phyloP scores from a whole-genome alignment of 2,888 invertebrate genomes.

The Pherbina coryleti region DNA sequence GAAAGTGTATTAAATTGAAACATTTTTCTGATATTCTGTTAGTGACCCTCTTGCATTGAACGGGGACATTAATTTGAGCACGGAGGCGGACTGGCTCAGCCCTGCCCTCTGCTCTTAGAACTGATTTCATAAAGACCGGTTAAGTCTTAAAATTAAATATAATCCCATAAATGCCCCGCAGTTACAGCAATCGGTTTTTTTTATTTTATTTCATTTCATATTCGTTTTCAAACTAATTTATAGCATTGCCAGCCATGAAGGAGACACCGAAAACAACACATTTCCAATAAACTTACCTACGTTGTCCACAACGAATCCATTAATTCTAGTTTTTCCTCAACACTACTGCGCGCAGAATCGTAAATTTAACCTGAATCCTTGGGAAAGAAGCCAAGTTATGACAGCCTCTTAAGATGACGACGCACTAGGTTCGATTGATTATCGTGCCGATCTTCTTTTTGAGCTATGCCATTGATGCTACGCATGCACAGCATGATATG shows the following conservation, averaged over 20 bases:
- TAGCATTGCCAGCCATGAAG: not conserved
- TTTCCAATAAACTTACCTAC: not conserved
- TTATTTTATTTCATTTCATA: slow-evolving; percentile 1
- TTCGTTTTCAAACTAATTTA: slow-evolving; percentile 13
- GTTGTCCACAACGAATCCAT: slow-evolving; percentile 13
- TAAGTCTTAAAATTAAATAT: slow-evolving; percentile 12
- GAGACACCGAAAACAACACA: not conserved
- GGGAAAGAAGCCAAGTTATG: slow-evolving; percentile 30
- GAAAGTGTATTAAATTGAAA: slow-evolving; percentile 40
- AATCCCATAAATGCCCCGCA: slow-evolving; percentile 32
- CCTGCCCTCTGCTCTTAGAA: not conserved
- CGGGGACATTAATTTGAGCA: slow-evolving; percentile 13
- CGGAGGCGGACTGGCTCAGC: not conserved
- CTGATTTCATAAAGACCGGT: not conserved
- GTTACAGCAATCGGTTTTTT: slow-evolving; percentile 29
- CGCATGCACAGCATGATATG: slow-evolving; percentile 28
- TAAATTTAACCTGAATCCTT: slow-evolving; percentile 31
- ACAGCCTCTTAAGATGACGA: slow-evolving; percentile 31
- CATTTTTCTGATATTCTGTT: not conserved
- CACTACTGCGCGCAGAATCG: slow-evolving; percentile 25
- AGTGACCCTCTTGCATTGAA: not conserved
- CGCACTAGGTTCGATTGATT: slow-evolving; percentile 19
- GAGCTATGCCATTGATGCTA: slow-evolving; percentile 2
- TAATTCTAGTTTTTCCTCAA: slow-evolving; percentile 23
- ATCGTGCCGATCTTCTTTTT: slow-evolving; percentile 14